A percentile compares a stretch with the other conserved stretches of the same genome.
phyloP scores from a whole-genome alignment of 2,113 vertebrate genomes.

The Clinocottus analis region DNA sequence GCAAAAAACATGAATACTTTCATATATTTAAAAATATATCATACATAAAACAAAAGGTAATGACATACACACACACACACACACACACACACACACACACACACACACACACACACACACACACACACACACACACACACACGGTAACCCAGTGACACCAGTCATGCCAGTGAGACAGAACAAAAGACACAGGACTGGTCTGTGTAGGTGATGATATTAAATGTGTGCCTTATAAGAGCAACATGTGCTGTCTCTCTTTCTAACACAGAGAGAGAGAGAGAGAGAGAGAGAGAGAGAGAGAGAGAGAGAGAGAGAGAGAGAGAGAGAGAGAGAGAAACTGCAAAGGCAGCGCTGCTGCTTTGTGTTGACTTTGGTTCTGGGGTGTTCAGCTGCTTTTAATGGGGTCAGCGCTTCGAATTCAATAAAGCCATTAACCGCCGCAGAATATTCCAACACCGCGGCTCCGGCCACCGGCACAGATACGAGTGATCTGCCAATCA shows the following conservation, averaged over 20 bases:
- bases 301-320: conserved; percentile 26
- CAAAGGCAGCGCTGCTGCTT: conserved; percentile 68
- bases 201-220: conserved; percentile 51
- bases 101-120: too few species aligned
- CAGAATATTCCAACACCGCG: conserved; percentile 62
- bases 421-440: conserved; percentile 72
- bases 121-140: neutral
- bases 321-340: conserved; percentile 52
- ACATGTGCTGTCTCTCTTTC: conserved; percentile 62
- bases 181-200: conserved; percentile 49
- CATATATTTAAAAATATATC: neutral
- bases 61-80: too few species aligned
- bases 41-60: neutral
- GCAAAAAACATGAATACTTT: neutral
- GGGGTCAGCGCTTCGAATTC: conserved; percentile 80
- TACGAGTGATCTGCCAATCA: too few species aligned
- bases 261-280: conserved; percentile 16
- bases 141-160: conserved; percentile 36
- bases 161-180: conserved; percentile 46
- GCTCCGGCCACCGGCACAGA: too few species aligned
- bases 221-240: conserved; percentile 55
- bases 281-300: conserved; percentile 51
- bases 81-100: too few species aligned
- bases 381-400: conserved; percentile 78
- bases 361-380: conserved; percentile 74